Conservation (phyloP, 2,888 invertebrate genomes). For the Hydriomena furcata region DNA sequence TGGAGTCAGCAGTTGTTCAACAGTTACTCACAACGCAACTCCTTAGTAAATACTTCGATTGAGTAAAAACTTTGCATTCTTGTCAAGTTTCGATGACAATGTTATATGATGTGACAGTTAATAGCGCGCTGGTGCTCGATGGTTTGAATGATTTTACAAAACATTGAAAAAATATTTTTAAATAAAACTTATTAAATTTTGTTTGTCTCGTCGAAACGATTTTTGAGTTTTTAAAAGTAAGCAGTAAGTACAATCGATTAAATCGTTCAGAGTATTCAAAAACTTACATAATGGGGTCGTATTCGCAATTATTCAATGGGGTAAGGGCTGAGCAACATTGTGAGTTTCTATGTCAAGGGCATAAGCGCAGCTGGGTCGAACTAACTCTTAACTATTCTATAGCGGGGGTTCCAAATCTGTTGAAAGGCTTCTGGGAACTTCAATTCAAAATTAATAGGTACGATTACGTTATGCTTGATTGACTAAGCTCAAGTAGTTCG, state of each 20-base stretch:
- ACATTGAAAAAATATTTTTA: too few relatives aligned
- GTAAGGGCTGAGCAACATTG: constrained; percentile 13
- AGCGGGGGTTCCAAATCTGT: not conserved
- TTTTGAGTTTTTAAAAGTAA: not conserved
- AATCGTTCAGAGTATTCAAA: constrained; percentile 1
- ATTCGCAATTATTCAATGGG: constrained; percentile 4
- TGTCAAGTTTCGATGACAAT: too few relatives aligned
- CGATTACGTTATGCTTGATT: constrained; percentile 4
- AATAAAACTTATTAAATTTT: too few relatives aligned
- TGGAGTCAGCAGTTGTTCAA: too few relatives aligned
- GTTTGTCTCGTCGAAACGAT: too few relatives aligned
- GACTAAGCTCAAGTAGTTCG: constrained; percentile 2
- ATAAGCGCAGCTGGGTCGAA: constrained; percentile 14
- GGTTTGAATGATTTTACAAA: too few relatives aligned
- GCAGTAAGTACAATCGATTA: not conserved
- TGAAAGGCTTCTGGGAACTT: constrained; percentile 2
- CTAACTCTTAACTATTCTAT: constrained; percentile 3
- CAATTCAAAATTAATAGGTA: not conserved
- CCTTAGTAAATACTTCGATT: too few relatives aligned
- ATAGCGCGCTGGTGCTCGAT: too few relatives aligned
- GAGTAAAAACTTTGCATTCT: too few relatives aligned
- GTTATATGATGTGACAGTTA: too few relatives aligned
- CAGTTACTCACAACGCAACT: too few relatives aligned
- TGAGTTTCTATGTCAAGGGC: constrained; percentile 25
- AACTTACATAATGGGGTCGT: constrained; percentile 2